Evolutionary conservation across 1,140 invertebrate genomes (phyloP).

Genomic region (Orchesella cincta): DNA sequence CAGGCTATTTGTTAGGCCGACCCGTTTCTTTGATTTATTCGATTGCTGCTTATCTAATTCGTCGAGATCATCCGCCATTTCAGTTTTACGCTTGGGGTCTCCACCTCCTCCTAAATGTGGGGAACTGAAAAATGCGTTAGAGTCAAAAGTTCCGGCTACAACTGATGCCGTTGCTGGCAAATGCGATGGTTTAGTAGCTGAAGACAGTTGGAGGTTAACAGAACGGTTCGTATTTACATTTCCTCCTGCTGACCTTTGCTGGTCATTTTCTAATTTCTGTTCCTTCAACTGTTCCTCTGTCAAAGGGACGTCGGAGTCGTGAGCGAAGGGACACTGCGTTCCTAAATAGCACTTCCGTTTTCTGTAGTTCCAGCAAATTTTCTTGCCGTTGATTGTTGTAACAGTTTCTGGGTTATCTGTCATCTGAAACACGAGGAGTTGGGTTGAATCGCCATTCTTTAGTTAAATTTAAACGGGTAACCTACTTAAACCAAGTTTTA

Average conservation of each 20-base stretch:
- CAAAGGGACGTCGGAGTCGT: constrained; percentile 75
- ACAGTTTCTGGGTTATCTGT: constrained; percentile 70
- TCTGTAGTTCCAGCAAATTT: constrained; percentile 90
- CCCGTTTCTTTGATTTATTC: constrained; percentile 10
- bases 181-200: background rate
- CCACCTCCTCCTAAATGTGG: constrained; percentile 2
- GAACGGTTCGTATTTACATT: background rate
- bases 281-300: constrained; percentile 6
- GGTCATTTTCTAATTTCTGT: constrained; percentile 1
- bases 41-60: background rate
- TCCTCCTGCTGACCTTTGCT: background rate
- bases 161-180: background rate
- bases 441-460: background rate
- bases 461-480: too few relatives aligned
- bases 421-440: constrained; percentile 67
- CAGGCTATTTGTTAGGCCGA: background rate
- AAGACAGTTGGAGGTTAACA: background rate
- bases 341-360: constrained; percentile 88
- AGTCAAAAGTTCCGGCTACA: background rate
- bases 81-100: background rate
- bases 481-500: background rate
- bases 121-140: background rate
- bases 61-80: background rate
- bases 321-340: constrained; percentile 87
- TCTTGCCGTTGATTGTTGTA: constrained; percentile 79